Evolutionary conservation across 2,113 vertebrate genomes (phyloP).

Genomic region (Corythaixoides concolor): DNA sequence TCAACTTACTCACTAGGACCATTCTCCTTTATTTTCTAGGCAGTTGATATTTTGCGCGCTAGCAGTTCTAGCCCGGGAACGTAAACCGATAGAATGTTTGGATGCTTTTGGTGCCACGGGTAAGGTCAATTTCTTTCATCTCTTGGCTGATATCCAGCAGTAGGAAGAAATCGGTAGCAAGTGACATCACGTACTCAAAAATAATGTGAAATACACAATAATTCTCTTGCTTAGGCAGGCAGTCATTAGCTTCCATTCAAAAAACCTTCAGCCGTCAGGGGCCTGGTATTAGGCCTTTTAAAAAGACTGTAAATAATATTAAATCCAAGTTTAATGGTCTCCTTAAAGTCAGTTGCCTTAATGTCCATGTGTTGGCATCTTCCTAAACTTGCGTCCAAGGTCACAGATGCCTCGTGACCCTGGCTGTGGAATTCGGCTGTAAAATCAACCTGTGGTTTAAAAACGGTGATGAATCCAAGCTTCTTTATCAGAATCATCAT

Average conservation of each 20-base stretch:
- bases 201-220: background rate
- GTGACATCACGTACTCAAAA: background rate
- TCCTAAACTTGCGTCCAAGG: background rate
- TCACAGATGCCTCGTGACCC: background rate
- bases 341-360: background rate
- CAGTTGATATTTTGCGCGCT: slow-evolving; percentile 93
- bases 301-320: background rate
- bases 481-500: background rate
- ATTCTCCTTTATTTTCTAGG: slow-evolving; percentile 70
- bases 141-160: background rate
- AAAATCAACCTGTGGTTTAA: background rate
- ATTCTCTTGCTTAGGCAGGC: background rate
- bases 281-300: background rate
- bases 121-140: slow-evolving; percentile 56
- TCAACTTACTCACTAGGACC: background rate
- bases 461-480: background rate
- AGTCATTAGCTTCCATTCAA: background rate
- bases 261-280: background rate
- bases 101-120: slow-evolving; percentile 98
- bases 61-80: slow-evolving; percentile 86
- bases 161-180: background rate
- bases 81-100: slow-evolving; percentile 91
- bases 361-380: background rate
- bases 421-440: background rate
- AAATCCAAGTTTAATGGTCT: background rate